Percentiles rank a stretch among this genome's conserved stretches.
Evolutionary conservation across 2,797 vertebrate genomes (phyloP).

Genomic region (Anguilla obscura): DNA sequence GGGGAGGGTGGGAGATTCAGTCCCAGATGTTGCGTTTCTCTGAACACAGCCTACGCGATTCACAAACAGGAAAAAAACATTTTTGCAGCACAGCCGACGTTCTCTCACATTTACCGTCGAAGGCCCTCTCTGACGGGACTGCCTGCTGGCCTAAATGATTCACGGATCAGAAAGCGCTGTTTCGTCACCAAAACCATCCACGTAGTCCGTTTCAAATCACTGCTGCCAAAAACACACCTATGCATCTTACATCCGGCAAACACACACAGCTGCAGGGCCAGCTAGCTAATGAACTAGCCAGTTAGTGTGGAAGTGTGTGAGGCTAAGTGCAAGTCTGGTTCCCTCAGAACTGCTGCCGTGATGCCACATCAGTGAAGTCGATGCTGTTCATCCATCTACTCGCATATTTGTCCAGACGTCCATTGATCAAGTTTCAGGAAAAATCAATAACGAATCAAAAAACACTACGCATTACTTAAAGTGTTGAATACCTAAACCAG

Average conservation of each 20-base stretch:
- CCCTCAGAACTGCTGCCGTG: not conserved
- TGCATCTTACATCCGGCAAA: not conserved
- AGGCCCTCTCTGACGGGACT: not conserved
- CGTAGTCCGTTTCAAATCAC: not conserved
- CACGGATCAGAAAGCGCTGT: not conserved
- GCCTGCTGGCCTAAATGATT: not conserved
- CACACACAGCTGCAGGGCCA: not conserved
- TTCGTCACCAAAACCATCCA: not conserved
- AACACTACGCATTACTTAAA: not conserved
- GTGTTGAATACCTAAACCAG: not conserved
- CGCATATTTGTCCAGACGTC: not conserved
- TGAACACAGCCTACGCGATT: slow-evolving; percentile 26
- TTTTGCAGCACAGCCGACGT: slow-evolving; percentile 27
- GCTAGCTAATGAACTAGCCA: not conserved
- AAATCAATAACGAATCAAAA: not conserved
- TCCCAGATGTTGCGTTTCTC: slow-evolving; percentile 32
- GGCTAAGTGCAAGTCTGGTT: not conserved
- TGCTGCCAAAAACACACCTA: not conserved
- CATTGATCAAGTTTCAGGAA: not conserved
- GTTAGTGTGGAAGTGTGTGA: not conserved
- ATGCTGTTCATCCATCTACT: not conserved
- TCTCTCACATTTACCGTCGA: slow-evolving; percentile 39
- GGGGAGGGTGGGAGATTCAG: not conserved
- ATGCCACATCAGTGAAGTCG: not conserved
- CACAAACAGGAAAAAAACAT: slow-evolving; percentile 22